Evolutionary conservation across 2,113 vertebrate genomes (phyloP), one percentile per base, ranked within the genome.

Genomic region (Phaethon lepturus): DNA sequence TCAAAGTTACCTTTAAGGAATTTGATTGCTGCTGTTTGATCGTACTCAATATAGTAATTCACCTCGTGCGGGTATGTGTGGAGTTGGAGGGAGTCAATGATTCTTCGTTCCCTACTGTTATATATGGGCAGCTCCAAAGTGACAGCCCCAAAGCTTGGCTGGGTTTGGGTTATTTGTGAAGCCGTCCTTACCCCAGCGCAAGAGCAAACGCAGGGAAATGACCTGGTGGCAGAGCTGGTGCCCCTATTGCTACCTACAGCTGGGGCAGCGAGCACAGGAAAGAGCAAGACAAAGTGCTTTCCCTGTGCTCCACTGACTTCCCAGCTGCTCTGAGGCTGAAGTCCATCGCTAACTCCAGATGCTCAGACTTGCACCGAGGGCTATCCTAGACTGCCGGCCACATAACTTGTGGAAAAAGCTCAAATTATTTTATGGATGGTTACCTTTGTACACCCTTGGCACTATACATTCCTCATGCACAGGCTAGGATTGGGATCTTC

Each of bases 351-450:
- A 85, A n/a, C 76, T 92, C 79, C 94, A 95, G 92, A 90, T 95
- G 76, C 91, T 97, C 77, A 44, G 64, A 80, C 91, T 94, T 81
- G 67, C n/a, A 19, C 64, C 3, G 52, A 93, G 83, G 20, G 58
- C 71, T 92, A 40, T 62, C 94, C 72, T 86, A 68, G 78, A 68
- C 79, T 84, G 40, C 73, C 4, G 24, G 79, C 68, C 5, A 3
- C 62, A 31, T 69, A 95, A 88, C 68, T 86, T 75, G 64, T 84
- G 89, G 83, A 91, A 93, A 88, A 79, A 89, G 64, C 79, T 95
- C 72, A 60, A 42, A 89, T 86, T 89, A 72, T 94, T 89, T 92
- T 95, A 96, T 89, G 88, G 96, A 64, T 96, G 94, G 76, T 94
- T 97, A 91, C 68, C 68, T 93, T 81, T 92, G 72, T 93, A 77